Percentiles rank a stretch among this genome's conserved stretches.
Conservation (phyloP, 2,113 vertebrate genomes). For the Sapayoa aenigma region DNA sequence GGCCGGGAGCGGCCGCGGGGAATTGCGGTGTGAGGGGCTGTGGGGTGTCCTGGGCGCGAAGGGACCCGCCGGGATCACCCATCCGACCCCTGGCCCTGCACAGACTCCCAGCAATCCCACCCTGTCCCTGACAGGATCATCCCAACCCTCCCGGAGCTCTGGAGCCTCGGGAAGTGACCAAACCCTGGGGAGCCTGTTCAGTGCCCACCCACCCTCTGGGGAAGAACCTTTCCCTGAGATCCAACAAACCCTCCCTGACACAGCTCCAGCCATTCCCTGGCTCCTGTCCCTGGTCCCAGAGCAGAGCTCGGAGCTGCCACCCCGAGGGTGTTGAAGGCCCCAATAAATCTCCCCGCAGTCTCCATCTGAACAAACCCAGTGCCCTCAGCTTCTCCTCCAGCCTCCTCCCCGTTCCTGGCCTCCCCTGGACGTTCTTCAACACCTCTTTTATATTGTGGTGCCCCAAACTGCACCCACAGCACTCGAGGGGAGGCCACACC, state of each 20-base stretch:
- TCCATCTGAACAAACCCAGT: too few species aligned
- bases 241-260: rapidly evolving
- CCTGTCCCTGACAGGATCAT: rapidly evolving
- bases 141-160: not conserved
- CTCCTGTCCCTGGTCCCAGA: not conserved
- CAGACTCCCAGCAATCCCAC: not conserved
- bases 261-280: not conserved
- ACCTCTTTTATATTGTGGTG: too few species aligned
- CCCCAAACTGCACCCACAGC: too few species aligned
- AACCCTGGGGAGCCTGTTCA: not conserved
- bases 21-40: rapidly evolving
- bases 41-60: not conserved
- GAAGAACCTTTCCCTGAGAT: not conserved
- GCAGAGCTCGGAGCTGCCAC: not conserved
- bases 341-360: too few species aligned
- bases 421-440: too few species aligned
- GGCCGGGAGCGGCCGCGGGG: too few species aligned
- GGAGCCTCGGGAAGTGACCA: rapidly evolving
- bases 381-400: too few species aligned
- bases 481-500: too few species aligned
- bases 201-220: not conserved
- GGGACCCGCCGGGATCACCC: not conserved
- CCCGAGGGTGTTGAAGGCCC: too few species aligned
- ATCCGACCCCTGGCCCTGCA: not conserved
- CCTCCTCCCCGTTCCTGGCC: too few species aligned